phyloP scores from a whole-genome alignment of 2,888 invertebrate genomes.

The Mythimna pallens region DNA sequence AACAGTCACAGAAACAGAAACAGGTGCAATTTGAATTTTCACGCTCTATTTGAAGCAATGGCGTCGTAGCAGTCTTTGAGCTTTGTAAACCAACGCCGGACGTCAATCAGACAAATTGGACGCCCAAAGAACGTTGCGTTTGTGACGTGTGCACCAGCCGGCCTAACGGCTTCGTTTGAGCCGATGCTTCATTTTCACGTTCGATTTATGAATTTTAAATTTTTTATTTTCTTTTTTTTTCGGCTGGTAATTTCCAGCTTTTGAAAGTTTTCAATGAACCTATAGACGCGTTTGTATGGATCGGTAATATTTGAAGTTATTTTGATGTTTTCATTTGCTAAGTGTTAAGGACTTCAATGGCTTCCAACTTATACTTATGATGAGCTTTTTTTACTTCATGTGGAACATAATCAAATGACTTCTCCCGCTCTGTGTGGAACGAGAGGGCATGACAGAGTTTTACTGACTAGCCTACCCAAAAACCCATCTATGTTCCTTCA shows the following conservation, averaged over 20 bases:
- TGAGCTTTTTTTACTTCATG: no score
- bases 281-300: not conserved
- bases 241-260: slow-evolving; percentile 28
- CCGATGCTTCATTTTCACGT: slow-evolving; percentile 68
- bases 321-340: slow-evolving; percentile 3
- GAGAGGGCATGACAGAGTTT: no score
- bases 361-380: not conserved
- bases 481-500: no score
- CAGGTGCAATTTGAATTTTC: slow-evolving; percentile 66
- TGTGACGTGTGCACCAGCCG: slow-evolving; percentile 33
- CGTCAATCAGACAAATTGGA: slow-evolving; percentile 90
- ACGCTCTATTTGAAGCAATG: slow-evolving; percentile 73
- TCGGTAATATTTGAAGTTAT: not conserved
- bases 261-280: slow-evolving; percentile 30
- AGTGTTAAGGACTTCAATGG: not conserved
- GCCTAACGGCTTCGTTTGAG: slow-evolving; percentile 57
- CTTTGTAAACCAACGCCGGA: slow-evolving; percentile 84
- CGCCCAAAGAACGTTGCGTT: slow-evolving; percentile 77
- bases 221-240: slow-evolving; percentile 29
- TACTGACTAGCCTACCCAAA: no score
- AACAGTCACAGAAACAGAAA: slow-evolving; percentile 29
- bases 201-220: slow-evolving; percentile 80
- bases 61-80: slow-evolving; percentile 81
- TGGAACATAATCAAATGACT: no score
- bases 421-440: no score